A percentile compares a stretch with the other conserved stretches of the same genome.
phyloP scores from a whole-genome alignment of 2,797 vertebrate genomes.

The Cynodonichthys magdalenae region DNA sequence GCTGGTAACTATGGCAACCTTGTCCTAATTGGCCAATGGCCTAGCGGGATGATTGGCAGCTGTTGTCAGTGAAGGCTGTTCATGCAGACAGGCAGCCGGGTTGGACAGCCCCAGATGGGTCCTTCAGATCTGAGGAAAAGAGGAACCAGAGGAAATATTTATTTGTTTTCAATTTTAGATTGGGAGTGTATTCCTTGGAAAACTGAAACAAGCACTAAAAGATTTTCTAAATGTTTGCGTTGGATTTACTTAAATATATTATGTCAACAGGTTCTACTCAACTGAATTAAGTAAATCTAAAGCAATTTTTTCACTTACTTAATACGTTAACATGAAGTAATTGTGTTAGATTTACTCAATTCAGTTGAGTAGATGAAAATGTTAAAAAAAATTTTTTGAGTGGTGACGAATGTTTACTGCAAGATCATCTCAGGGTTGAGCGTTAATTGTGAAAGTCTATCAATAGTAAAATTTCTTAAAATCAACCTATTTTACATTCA shows the following conservation, averaged over 20 bases:
- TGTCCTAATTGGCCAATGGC: constrained; percentile 72
- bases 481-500: no score
- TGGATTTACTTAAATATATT: no score
- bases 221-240: no score
- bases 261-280: no score
- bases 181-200: constrained; percentile 23
- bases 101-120: constrained; percentile 56
- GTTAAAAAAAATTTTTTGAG: no score
- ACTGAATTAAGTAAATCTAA: no score
- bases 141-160: constrained; percentile 12
- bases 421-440: not conserved
- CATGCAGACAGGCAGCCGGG: constrained; percentile 52
- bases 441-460: no score
- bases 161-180: constrained; percentile 23
- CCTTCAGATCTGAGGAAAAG: constrained; percentile 29
- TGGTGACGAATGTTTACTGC: not conserved
- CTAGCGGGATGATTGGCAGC: constrained; percentile 71
- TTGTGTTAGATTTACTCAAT: no score
- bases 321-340: no score
- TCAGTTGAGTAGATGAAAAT: no score
- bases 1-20: constrained; percentile 67
- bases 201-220: not conserved
- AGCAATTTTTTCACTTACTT: no score
- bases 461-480: no score
- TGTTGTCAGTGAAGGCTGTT: constrained; percentile 63